Base-by-base conservation (phyloP, 2,797 vertebrate genomes). In the Sebastes kiyomatsui region DNA sequence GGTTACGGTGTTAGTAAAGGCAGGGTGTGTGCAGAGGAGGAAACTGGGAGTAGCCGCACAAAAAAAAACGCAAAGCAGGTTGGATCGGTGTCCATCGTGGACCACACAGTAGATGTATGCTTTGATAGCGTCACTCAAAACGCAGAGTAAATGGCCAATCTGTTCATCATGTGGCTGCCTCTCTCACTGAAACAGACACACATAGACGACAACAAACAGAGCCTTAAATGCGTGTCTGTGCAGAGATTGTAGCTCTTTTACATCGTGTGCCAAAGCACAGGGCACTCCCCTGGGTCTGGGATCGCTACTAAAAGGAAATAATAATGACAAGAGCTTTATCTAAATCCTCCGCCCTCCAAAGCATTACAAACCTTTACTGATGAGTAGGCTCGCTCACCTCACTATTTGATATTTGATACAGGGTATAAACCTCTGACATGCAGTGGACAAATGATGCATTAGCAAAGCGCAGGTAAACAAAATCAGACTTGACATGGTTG, bases 1-100 rank as follows among this genome's bases (percentile, higher is more conserved):
- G 79, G 88, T 77, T 73, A 76, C 72, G 58, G 62, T 74, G 90
- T 90, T 90, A 89, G 79, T 74, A 73, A 73, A 88, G 66, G 85
- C 79, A 79, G 76, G 58, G 85, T 58, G 86, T 79, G 79, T 71
- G 78, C 25, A 32, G 35, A 75, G 49, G 25, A 77, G 56, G 76
- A 84, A 81, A 74, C 80, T 60, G 80, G 77, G 70, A 75, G 71
- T 72, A 54, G 79, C 70, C 35, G 25, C 25, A 35, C 30, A 42
- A 3, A 42, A 42, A 38, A 72, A 70, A 71, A 80, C 79, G 83
- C 77, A 77, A 42, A 79, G 69, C 42, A 74, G 75, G 65, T 33
- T 79, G 66, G 60, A 64, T 77, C n/a, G 30, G 38, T 59, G 69
- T 82, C 67, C 67, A 78, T 80, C 59, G 25, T 9, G 14, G 14